Conservation (phyloP, 1,140 invertebrate genomes). For the Neodiprion virginianus region DNA sequence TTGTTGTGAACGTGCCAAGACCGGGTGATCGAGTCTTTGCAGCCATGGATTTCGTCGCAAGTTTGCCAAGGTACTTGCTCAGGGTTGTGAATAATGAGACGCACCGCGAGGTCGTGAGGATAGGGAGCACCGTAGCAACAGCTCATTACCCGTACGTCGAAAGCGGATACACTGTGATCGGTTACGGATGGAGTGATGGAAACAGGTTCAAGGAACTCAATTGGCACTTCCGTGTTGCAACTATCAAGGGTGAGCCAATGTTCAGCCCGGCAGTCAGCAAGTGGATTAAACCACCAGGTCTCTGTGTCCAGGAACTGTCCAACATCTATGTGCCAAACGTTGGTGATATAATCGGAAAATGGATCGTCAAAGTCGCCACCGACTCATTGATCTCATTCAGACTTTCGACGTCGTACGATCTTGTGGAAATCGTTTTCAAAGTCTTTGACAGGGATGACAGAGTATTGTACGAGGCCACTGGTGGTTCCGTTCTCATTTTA, state of each 20-base stretch:
- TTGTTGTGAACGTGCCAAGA: slow-evolving; percentile 23
- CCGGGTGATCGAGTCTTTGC: slow-evolving; percentile 29
- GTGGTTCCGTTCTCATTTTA: slow-evolving; percentile 31
- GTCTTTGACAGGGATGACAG: slow-evolving; percentile 22
- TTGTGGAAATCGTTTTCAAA: slow-evolving; percentile 26
- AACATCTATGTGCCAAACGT: slow-evolving; percentile 41
- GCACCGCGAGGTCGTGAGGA: slow-evolving; percentile 35
- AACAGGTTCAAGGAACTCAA: slow-evolving; percentile 25
- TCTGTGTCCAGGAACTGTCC: slow-evolving; percentile 31
- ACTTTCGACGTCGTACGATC: slow-evolving; percentile 28
- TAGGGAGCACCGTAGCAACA: slow-evolving; percentile 37
- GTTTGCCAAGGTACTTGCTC: slow-evolving; percentile 36
- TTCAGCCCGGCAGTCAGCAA: slow-evolving; percentile 16
- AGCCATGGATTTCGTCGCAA: slow-evolving; percentile 38
- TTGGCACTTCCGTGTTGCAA: slow-evolving; percentile 45
- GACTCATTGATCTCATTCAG: slow-evolving; percentile 33
- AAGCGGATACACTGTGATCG: slow-evolving; percentile 49
- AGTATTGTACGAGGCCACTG: slow-evolving; percentile 24
- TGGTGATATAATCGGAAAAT: slow-evolving; percentile 32
- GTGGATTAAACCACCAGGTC: slow-evolving; percentile 10
- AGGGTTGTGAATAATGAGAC: slow-evolving; percentile 51
- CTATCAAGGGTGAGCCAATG: slow-evolving; percentile 34
- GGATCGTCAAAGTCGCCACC: slow-evolving; percentile 23
- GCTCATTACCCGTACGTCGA: slow-evolving; percentile 33
- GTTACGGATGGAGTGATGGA: slow-evolving; percentile 43